Percentiles rank a stretch among this genome's conserved stretches.
Conservation (phyloP, 2,888 invertebrate genomes). For the Agrochola circellaris region DNA sequence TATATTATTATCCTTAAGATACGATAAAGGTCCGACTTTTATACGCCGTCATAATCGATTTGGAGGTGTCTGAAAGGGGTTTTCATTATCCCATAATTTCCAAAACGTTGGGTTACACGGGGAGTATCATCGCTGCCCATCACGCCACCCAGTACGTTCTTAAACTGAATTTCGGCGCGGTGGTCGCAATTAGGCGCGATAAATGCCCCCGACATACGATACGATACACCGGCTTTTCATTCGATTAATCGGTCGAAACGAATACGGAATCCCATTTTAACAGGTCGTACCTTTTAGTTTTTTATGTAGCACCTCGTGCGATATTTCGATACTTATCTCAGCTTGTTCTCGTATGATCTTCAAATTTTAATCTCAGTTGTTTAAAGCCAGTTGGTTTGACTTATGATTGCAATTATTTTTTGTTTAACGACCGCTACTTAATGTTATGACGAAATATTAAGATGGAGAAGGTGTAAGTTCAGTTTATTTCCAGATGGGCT, state of each 20-base stretch:
- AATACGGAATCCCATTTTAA: constrained; percentile 84
- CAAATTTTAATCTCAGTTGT: constrained; percentile 64
- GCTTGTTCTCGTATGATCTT: constrained; percentile 65
- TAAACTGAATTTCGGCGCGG: constrained; percentile 81
- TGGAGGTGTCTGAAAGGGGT: constrained; percentile 33
- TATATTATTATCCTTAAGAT: constrained; percentile 39
- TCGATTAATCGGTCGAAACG: constrained; percentile 85
- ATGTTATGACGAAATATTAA: constrained; percentile 24
- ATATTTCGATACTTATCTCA: constrained; percentile 77
- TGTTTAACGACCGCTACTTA: constrained; percentile 36
- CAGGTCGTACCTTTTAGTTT: constrained; percentile 82
- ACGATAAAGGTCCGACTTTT: constrained; percentile 38
- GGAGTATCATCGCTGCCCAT: constrained; percentile 76
- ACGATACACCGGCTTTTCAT: constrained; percentile 81
- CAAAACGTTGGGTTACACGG: constrained; percentile 67
- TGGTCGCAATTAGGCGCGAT: constrained; percentile 89
- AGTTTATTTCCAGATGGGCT: constrained; percentile 11
- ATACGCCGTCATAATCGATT: constrained; percentile 43
- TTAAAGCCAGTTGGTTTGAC: constrained; percentile 48
- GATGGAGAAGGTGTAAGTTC: constrained; percentile 28
- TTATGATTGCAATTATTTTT: constrained; percentile 47
- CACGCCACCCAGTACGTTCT: constrained; percentile 85
- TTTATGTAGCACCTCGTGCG: constrained; percentile 82
- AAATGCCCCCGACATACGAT: constrained; percentile 85
- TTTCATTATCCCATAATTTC: constrained; percentile 66